Evolutionary conservation across 1,140 invertebrate genomes (phyloP), one percentile per base, ranked within the genome.

Genomic region (Streblospio benedicti): DNA sequence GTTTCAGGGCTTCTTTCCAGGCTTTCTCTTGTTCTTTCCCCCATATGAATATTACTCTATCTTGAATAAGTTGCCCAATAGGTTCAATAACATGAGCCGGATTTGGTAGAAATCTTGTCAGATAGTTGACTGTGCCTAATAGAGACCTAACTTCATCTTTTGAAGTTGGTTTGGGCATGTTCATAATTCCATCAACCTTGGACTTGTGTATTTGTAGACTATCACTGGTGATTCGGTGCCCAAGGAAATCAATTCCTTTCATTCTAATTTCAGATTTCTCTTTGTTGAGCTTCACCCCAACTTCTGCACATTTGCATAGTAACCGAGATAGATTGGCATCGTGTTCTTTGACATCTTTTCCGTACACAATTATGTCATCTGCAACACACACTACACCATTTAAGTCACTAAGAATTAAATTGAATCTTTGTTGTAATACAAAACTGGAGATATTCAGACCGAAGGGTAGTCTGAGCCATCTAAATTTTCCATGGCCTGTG

Each of bases 361-460:
- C n/a, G 30, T 14, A 57, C 18, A 12, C 38, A 18, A 61, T 38
- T 20, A 57, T 25, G n/a, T 57, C 54, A 59, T 79, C 77, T 60
- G 76, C 73, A 25, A 76, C 64, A 58, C 68, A 73, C 4, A 72
- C 63, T 27, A 76, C 67, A 50, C 76, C 71, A 30, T 63, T 38
- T 9, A 79, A 61, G 32, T 67, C 64, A 41, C 67, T 68, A 45
- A 67, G 54, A 28, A 73, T 50, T 2, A 69, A 47, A 55, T 77
- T 70, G 56, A 81, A 79, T 3, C 69, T 69, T 33, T 66, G 61
- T 54, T 75, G 69, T 63, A 77, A 79, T 4, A 71, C 62, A 59
- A 75, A 72, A 9, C 52, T 43, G 23, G 38, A 47, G 12, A 63
- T 61, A 25, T 33, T 50, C 6, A 60, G n/a, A 4, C 67, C 63